Evolutionary conservation across 2,797 vertebrate species (phyloP).

Genomic region (Hippopotamyrus pictus): DNA sequence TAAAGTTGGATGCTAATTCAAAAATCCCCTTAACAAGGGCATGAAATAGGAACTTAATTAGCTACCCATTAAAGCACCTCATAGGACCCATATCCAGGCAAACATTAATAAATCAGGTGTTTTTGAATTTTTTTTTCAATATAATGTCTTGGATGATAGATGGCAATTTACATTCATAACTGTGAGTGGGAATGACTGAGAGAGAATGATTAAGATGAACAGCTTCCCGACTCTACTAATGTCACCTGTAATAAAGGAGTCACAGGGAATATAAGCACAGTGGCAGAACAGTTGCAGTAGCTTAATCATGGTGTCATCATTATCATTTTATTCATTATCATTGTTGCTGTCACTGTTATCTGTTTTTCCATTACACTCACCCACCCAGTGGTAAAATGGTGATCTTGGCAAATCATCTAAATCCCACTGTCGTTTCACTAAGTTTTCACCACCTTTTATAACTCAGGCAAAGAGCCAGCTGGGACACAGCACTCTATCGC

Average conservation of each 20-base stretch:
- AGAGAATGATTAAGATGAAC: neutral
- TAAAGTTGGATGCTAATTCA: constrained; percentile 3
- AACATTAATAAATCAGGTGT: constrained; percentile 6
- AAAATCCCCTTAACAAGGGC: constrained; percentile 7
- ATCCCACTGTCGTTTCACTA: neutral
- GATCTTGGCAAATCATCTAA: constrained; percentile 5
- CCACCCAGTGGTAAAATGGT: neutral
- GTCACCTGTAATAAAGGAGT: neutral
- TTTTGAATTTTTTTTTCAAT: neutral
- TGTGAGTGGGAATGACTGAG: neutral
- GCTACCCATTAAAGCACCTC: neutral
- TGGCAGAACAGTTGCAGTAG: neutral
- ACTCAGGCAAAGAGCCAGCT: neutral
- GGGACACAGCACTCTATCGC: neutral
- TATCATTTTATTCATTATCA: neutral
- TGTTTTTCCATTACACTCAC: neutral
- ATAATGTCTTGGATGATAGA: constrained; percentile 26
- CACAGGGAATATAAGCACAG: neutral
- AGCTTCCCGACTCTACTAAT: neutral
- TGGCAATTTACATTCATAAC: constrained; percentile 28
- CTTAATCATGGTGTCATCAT: neutral
- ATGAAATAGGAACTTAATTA: constrained; percentile 20
- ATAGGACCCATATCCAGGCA: neutral
- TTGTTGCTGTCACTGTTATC: neutral
- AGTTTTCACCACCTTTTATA: constrained; percentile 12